phyloP scores from a whole-genome alignment of 2,113 vertebrate species.

The Acanthochromis polyacanthus region DNA sequence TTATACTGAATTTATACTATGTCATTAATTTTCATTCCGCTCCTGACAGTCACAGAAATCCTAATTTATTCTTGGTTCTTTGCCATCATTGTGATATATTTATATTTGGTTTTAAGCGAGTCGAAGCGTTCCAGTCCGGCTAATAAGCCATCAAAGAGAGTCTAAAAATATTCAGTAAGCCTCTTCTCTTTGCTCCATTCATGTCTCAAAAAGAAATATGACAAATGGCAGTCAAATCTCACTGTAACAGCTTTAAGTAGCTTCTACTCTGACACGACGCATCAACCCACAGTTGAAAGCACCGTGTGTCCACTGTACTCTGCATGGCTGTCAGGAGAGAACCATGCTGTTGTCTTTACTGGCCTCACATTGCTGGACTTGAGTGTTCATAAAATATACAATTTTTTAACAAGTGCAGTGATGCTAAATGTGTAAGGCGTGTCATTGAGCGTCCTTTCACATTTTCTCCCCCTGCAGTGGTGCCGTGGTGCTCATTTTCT shows the following conservation, averaged over 20 bases:
- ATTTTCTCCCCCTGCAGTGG: slow-evolving; percentile 34
- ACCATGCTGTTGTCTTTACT: slow-evolving; percentile 15
- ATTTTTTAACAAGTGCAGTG: slow-evolving; percentile 29
- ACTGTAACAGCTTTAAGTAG: slow-evolving; percentile 60
- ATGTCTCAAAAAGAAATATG: slow-evolving; percentile 57
- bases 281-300: slow-evolving; percentile 11
- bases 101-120: slow-evolving; percentile 59
- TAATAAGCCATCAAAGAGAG: slow-evolving; percentile 74
- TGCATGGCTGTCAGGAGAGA: neutral
- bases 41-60: slow-evolving; percentile 3
- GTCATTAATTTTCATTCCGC: slow-evolving; percentile 11
- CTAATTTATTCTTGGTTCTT: slow-evolving; percentile 31
- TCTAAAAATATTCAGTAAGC: slow-evolving; percentile 70
- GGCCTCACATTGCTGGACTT: slow-evolving; percentile 2
- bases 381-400: slow-evolving; percentile 25
- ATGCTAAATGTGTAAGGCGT: slow-evolving; percentile 53
- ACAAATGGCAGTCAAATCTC: slow-evolving; percentile 61
- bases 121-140: slow-evolving; percentile 55
- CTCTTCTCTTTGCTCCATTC: slow-evolving; percentile 61
- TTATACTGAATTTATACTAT: neutral
- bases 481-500: slow-evolving; percentile 62
- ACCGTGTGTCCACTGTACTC: slow-evolving; percentile 5
- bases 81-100: slow-evolving; percentile 57
- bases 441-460: slow-evolving; percentile 70
- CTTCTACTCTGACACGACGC: slow-evolving; percentile 31